These are phyloP conservation scores for Kryptopterus vitreolus DNA, from an alignment of 2,797 vertebrate genomes.

Conservation along the genomic window DNA sequence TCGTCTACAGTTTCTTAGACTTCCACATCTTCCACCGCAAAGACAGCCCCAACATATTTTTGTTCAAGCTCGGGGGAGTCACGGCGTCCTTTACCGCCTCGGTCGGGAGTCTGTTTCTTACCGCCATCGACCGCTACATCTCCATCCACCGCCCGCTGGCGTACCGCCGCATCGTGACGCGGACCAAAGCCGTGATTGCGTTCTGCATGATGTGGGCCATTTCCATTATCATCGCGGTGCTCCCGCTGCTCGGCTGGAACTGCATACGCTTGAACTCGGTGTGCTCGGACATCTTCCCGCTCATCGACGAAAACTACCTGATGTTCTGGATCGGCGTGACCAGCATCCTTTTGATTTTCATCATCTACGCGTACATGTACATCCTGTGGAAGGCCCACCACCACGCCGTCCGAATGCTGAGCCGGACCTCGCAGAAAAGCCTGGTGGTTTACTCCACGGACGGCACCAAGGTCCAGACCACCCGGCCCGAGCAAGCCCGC, in stretches of 20 bases:
- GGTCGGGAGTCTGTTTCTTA: conserved; percentile 97
- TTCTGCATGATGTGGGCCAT: conserved; percentile 99
- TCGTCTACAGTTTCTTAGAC: conserved; percentile 99
- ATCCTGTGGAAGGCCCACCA: conserved; percentile 99
- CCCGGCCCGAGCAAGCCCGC: conserved; percentile 92
- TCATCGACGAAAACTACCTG: conserved; percentile 93
- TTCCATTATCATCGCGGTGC: conserved; percentile 92
- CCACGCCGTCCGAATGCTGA: conserved; percentile 95
- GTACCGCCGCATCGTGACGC: conserved; percentile 96
- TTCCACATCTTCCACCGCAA: conserved; percentile 98
- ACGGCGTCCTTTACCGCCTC: conserved; percentile 97
- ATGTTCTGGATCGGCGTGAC: conserved; percentile 99
- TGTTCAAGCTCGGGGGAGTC: conserved; percentile 98
- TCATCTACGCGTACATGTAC: conserved; percentile 98
- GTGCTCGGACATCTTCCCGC: conserved; percentile 97
- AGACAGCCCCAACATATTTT: conserved; percentile 94
- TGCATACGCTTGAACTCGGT: conserved; percentile 93
- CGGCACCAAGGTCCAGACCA: conserved; percentile 93
- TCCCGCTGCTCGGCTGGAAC: conserved; percentile 98
- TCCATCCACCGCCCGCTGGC: conserved; percentile 96
- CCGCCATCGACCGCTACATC: conserved; percentile 97
- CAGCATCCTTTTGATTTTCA: conserved; percentile 91
- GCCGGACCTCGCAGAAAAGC: conserved; percentile 96
- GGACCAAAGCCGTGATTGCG: conserved; percentile 96
- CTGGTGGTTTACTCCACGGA: conserved; percentile 92